Evolutionary conservation across 2,888 invertebrate species (phyloP).

Genomic region (Physocephala rufipes): DNA sequence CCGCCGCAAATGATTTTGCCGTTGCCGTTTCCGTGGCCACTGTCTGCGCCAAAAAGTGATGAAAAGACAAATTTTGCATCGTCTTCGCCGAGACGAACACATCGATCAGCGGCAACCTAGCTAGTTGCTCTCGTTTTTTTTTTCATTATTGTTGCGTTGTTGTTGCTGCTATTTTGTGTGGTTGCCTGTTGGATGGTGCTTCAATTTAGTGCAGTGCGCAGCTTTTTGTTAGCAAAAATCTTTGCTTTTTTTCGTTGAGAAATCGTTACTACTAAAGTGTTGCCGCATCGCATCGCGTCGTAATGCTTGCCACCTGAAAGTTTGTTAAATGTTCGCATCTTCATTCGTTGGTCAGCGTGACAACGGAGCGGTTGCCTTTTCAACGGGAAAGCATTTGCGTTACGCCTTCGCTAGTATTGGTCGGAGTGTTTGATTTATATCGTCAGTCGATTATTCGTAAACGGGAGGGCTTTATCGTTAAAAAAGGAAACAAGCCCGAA

Average conservation of each 20-base stretch:
- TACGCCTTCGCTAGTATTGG: background rate
- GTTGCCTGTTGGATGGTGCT: conserved; percentile 12
- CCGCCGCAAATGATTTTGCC: background rate
- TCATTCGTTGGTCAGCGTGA: conserved; percentile 64
- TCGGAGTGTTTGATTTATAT: background rate
- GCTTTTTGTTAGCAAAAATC: conserved; percentile 29
- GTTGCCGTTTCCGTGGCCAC: conserved; percentile 2
- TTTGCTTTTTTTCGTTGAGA: conserved; percentile 24
- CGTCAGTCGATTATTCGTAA: background rate
- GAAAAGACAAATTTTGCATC: conserved; percentile 44
- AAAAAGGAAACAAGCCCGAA: background rate
- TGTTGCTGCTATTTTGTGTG: background rate
- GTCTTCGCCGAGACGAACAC: conserved; percentile 33
- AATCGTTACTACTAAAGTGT: conserved; percentile 7
- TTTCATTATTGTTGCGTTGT: conserved; percentile 26
- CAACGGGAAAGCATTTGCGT: conserved; percentile 44
- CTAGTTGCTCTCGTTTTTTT: conserved; percentile 34
- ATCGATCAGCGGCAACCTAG: conserved; percentile 35
- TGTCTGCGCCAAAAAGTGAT: conserved; percentile 40
- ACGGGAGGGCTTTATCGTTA: background rate
- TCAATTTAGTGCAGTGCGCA: conserved; percentile 26
- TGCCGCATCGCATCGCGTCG: conserved; percentile 13
- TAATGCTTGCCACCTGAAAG: conserved; percentile 52
- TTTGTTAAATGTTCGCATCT: conserved; percentile 55
- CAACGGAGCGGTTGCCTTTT: conserved; percentile 58